Evolutionary conservation across 2,888 invertebrate species (phyloP).

Genomic region (Deroplatys truncata): DNA sequence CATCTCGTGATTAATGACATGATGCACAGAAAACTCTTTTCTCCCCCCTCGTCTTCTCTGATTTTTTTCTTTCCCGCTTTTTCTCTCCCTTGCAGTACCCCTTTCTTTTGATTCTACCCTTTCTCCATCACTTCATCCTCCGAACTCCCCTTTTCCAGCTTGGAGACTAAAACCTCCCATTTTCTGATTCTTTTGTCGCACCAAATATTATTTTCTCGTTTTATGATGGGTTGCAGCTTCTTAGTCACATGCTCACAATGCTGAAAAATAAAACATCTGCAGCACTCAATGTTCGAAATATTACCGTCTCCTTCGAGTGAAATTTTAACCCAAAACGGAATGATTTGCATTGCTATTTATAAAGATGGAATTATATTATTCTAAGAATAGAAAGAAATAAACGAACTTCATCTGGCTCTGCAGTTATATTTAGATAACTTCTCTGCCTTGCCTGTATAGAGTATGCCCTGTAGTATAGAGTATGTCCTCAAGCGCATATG

Average conservation of each 20-base stretch:
- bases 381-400: too few relatives aligned
- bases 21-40: not conserved
- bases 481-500: too few relatives aligned
- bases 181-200: not conserved
- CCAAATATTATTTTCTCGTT: not conserved
- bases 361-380: too few relatives aligned
- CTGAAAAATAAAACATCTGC: too few relatives aligned
- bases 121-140: not conserved
- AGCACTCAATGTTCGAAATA: too few relatives aligned
- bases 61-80: not conserved
- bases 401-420: too few relatives aligned
- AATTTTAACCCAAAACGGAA: too few relatives aligned
- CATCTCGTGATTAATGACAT: conserved; percentile 25
- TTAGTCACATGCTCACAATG: not conserved
- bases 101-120: conserved; percentile 2
- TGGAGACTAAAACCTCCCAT: not conserved
- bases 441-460: too few relatives aligned
- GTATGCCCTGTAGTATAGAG: too few relatives aligned
- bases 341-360: too few relatives aligned
- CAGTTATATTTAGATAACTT: too few relatives aligned
- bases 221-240: not conserved
- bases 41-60: not conserved
- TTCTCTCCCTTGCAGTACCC: not conserved
- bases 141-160: not conserved
- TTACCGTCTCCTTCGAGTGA: too few relatives aligned